These are phyloP conservation scores for Mechanitis mazaeus DNA, from an alignment of 2,888 invertebrate species.

Conservation along the genomic window DNA sequence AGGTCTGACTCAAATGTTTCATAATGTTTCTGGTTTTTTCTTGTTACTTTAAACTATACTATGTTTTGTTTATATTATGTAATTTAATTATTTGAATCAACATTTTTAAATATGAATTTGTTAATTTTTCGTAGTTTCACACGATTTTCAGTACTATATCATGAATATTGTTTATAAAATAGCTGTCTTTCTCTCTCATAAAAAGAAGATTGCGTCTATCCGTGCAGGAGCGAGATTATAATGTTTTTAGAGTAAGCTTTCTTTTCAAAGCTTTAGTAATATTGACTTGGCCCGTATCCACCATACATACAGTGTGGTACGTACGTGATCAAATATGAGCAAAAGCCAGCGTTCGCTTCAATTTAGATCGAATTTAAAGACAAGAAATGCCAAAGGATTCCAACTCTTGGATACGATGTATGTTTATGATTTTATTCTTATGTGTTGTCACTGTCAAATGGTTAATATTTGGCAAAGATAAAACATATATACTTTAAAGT, in stretches of 20 bases:
- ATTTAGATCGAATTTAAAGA: constrained; percentile 18
- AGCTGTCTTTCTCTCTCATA: not conserved
- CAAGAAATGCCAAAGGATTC: constrained; percentile 1
- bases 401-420: constrained; percentile 2
- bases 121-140: too few relatives aligned
- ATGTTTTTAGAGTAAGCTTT: constrained; percentile 27
- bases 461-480: not conserved
- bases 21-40: too few relatives aligned
- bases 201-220: not conserved
- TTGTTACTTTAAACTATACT: too few relatives aligned
- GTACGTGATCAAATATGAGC: constrained; percentile 31
- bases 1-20: too few relatives aligned
- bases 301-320: constrained; percentile 29
- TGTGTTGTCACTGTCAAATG: not conserved
- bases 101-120: too few relatives aligned
- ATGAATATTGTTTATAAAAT: too few relatives aligned
- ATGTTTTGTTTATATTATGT: too few relatives aligned
- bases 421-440: not conserved
- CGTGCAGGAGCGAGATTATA: constrained; percentile 10
- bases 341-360: constrained; percentile 20
- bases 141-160: too few relatives aligned
- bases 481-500: not conserved
- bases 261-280: constrained; percentile 28
- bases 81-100: too few relatives aligned
- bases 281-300: constrained; percentile 33